These are phyloP conservation scores for Microctenopoma lineatum DNA, from an alignment of 2,797 vertebrate genomes.

Conservation along the genomic window DNA sequence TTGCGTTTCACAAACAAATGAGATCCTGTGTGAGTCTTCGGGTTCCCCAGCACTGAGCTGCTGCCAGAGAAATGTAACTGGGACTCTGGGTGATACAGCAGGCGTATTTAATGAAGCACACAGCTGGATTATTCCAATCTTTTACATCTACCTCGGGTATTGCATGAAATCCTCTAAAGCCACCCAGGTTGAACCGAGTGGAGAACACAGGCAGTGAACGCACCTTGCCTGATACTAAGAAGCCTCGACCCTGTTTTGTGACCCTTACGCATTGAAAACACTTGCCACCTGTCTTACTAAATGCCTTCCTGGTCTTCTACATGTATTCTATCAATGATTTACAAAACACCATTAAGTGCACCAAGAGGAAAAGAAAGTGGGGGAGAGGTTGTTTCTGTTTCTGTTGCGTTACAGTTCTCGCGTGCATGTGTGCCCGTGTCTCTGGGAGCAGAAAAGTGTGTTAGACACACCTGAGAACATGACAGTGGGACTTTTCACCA, in stretches of 20 bases:
- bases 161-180: constrained; percentile 27
- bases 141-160: neutral
- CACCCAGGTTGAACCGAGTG: constrained; percentile 9
- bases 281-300: constrained; percentile 50
- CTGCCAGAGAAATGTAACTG: constrained; percentile 39
- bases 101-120: neutral
- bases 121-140: neutral
- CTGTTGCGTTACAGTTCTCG: constrained; percentile 21
- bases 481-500: constrained; percentile 30
- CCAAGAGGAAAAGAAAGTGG: constrained; percentile 10
- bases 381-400: constrained; percentile 16
- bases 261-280: constrained; percentile 21
- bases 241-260: constrained; percentile 17
- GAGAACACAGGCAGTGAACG: constrained; percentile 1
- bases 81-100: constrained; percentile 5
- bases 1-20: constrained; percentile 40
- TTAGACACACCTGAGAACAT: constrained; percentile 39
- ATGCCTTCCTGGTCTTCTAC: constrained; percentile 38
- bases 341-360: constrained; percentile 49
- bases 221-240: constrained; percentile 7
- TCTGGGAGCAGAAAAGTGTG: constrained; percentile 44
- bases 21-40: constrained; percentile 30
- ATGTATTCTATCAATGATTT: constrained; percentile 74
- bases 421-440: constrained; percentile 30
- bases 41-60: constrained; percentile 23